Percentiles rank a stretch among this genome's conserved stretches.
Conservation (phyloP, 2,888 invertebrate species). For the Pseudeuparius sepicola region DNA sequence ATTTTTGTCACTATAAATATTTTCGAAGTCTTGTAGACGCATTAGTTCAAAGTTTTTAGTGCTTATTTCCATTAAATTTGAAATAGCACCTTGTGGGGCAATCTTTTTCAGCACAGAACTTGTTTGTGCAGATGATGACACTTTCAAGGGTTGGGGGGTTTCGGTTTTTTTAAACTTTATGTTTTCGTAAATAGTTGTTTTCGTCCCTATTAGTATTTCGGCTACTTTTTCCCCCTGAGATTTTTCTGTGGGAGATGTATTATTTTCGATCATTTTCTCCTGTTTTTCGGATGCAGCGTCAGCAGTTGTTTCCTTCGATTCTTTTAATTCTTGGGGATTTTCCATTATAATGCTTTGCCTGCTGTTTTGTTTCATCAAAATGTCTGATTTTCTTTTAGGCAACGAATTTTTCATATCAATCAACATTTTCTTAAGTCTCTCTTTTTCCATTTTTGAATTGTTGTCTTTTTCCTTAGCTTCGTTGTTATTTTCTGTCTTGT, state of each 20-base stretch:
- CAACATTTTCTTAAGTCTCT: conserved; percentile 57
- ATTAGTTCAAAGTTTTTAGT: conserved; percentile 41
- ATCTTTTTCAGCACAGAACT: conserved; percentile 42
- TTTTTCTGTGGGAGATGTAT: conserved; percentile 18
- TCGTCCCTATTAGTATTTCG: conserved; percentile 36
- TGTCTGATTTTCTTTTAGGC: conserved; percentile 44
- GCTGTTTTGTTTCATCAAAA: conserved; percentile 29
- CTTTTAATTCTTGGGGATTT: conserved; percentile 28
- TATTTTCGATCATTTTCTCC: conserved; percentile 9
- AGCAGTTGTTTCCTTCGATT: conserved; percentile 21
- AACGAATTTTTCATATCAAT: conserved; percentile 71
- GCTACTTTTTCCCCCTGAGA: conserved; percentile 31
- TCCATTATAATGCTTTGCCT: conserved; percentile 35
- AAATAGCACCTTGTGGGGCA: conserved; percentile 21
- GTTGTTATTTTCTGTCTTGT: conserved; percentile 24
- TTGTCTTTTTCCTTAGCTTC: conserved; percentile 29
- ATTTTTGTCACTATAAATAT: conserved; percentile 38
- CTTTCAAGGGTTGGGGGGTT: conserved; percentile 40
- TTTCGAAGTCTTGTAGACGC: conserved; percentile 46
- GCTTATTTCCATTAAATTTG: conserved; percentile 22
- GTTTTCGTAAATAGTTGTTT: conserved; percentile 39
- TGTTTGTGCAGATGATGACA: conserved; percentile 50
- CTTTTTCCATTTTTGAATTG: conserved; percentile 43
- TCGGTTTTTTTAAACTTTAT: conserved; percentile 37
- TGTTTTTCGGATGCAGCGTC: conserved; percentile 15